These are phyloP conservation scores for Argyresthia albistria DNA, from an alignment of 2,888 invertebrate species.

Conservation along the genomic window DNA sequence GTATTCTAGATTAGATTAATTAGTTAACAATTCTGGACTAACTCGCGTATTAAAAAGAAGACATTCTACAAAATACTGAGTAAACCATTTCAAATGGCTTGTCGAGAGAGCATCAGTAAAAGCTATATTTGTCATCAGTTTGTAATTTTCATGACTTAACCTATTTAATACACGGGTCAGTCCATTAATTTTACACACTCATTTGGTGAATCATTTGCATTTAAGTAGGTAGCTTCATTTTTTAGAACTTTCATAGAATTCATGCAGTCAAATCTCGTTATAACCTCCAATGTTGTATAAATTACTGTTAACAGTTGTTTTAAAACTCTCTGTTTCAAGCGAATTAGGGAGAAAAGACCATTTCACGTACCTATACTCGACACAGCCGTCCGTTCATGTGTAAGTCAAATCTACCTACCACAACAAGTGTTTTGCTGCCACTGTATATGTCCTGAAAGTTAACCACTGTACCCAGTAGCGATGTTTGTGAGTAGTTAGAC, in stretches of 20 bases:
- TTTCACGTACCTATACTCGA: slow-evolving; percentile 15
- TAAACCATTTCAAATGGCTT: no score
- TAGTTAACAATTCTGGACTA: no score
- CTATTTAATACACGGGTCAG: no score
- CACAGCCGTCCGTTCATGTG: slow-evolving; percentile 4
- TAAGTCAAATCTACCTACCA: slow-evolving; percentile 4
- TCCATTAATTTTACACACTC: slow-evolving; percentile 16
- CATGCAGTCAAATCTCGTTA: slow-evolving; percentile 79
- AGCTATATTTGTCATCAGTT: no score
- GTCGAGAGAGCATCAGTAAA: no score
- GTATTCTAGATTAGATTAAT: no score
- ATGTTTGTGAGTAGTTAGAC: slow-evolving; percentile 52
- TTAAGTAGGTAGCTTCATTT: slow-evolving; percentile 10
- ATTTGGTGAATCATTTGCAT: no score
- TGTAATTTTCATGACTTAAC: no score
- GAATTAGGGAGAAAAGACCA: slow-evolving; percentile 48
- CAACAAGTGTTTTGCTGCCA: slow-evolving; percentile 1
- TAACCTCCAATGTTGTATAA: slow-evolving; percentile 40
- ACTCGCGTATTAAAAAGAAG: no score
- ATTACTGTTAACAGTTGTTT: not conserved
- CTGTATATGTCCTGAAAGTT: not conserved
- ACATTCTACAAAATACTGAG: no score
- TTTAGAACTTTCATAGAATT: slow-evolving; percentile 24
- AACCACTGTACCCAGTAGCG: not conserved
- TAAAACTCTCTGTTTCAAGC: not conserved